A percentile compares a stretch with the other conserved stretches of the same genome.
Evolutionary conservation across 2,113 vertebrate genomes (phyloP).

Genomic region (Thermophis baileyi): DNA sequence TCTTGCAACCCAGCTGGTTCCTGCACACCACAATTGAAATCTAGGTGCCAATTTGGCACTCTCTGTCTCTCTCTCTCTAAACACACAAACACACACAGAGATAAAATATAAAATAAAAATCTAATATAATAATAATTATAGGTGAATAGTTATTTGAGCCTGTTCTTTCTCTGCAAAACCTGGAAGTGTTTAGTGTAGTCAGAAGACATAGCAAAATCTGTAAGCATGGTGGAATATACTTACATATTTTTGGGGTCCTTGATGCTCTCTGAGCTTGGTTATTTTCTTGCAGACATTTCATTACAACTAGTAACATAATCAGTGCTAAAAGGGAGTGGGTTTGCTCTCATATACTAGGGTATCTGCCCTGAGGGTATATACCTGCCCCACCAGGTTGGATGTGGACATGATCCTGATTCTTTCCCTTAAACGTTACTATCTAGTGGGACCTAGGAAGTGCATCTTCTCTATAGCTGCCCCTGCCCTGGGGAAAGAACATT

Average conservation of each 20-base stretch:
- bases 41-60: background rate
- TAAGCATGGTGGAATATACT: background rate
- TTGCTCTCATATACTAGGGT: background rate
- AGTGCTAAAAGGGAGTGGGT: background rate
- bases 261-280: background rate
- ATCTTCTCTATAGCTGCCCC: background rate
- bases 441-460: background rate
- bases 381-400: background rate
- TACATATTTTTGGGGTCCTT: background rate
- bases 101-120: background rate
- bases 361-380: background rate
- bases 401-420: background rate
- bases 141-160: background rate
- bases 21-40: background rate
- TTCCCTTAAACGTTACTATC: background rate
- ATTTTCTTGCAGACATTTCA: background rate
- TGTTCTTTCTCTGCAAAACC: background rate
- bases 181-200: background rate
- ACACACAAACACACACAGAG: background rate
- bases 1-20: background rate
- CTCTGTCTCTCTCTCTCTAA: background rate
- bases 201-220: background rate
- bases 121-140: background rate
- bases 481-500: background rate
- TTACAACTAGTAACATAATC: background rate